These are phyloP conservation scores for Ornithoptera priamus DNA, from an alignment of 2,888 invertebrate genomes.

Conservation along the genomic window DNA sequence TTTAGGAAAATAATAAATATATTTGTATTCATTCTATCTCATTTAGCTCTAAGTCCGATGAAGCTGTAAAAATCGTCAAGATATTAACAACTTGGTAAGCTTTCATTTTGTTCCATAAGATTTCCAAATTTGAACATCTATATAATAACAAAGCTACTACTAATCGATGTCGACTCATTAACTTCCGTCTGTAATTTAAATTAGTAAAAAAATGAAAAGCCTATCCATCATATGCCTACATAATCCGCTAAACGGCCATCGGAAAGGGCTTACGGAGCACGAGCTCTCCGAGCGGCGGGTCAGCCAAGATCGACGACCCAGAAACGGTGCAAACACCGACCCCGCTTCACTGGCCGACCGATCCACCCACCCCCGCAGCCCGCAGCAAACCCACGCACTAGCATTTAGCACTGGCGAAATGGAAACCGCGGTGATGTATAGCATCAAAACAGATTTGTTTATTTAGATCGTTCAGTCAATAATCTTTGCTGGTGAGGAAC, in stretches of 20 bases:
- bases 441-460: slow-evolving; percentile 9
- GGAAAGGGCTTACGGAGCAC: slow-evolving; percentile 14
- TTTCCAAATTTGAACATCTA: too few relatives aligned
- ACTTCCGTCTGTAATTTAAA: too few relatives aligned
- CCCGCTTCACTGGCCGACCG: neutral
- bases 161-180: too few relatives aligned
- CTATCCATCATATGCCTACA: slow-evolving; percentile 3
- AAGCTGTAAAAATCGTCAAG: too few relatives aligned
- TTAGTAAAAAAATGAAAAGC: neutral
- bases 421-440: slow-evolving; percentile 16
- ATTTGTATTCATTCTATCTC: too few relatives aligned
- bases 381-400: slow-evolving; percentile 29
- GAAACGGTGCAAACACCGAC: slow-evolving; percentile 42
- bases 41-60: too few relatives aligned
- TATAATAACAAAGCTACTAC: too few relatives aligned
- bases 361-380: slow-evolving; percentile 32
- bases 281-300: slow-evolving; percentile 51
- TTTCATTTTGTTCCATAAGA: too few relatives aligned
- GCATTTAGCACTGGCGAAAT: slow-evolving; percentile 22
- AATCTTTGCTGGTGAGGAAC: neutral
- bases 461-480: slow-evolving; percentile 19
- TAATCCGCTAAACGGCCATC: slow-evolving; percentile 19
- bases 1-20: too few relatives aligned
- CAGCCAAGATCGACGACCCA: slow-evolving; percentile 68
- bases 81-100: too few relatives aligned